Base-by-base conservation (phyloP, 2,888 invertebrate species). In the Sarcophaga rosellei region DNA sequence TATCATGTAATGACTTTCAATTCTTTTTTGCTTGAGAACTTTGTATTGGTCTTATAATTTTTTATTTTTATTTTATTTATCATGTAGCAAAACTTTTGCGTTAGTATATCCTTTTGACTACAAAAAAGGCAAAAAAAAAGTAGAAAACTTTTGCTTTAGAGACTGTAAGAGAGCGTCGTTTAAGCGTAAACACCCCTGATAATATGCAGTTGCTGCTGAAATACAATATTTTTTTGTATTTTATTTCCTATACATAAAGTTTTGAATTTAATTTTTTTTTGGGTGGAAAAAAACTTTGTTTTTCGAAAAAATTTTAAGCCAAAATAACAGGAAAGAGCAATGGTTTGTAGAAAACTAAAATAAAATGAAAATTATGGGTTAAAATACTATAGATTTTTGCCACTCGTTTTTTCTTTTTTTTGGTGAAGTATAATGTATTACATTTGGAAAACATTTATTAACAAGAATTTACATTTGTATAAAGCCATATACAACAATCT, bases 1-100 rank as follows among this genome's bases (percentile, higher is more conserved):
- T 86, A 86, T 86, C 83, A 86, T 83, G 86, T 86, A 86, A 86
- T 86, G 83, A 86, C 77, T 86, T 86, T 78, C 74, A 81, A 47
- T 81, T 84, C 83, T 61, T 77, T 81, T 80, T 59, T 59, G n/a
- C 17, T 57, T 45, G 44, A 63, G 11, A 17, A 63, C n/a, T 35
- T 61, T 63, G 44, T 47, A 59, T 25, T 15, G 57, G 4, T 45
- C 57, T 62, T 45, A 20, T 81, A 44, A 25, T 76, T 44, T 20
- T 57, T 20, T 66, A 23, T 63, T 20, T 57, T n/a, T 17, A 1
- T 45, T 11, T 6, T 63, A 63, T 65, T 47, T 57, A 1, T 57
- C 44, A 3, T 65, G n/a, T 57, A 44, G 47, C 57, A 62, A 81
- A 68, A 70, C 59, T 72, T 70, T 44, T 75, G 75, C 62, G n/a